phyloP scores from a whole-genome alignment of 37 sponge, comb jelly and placozoan species.

The Spongia lamella region DNA sequence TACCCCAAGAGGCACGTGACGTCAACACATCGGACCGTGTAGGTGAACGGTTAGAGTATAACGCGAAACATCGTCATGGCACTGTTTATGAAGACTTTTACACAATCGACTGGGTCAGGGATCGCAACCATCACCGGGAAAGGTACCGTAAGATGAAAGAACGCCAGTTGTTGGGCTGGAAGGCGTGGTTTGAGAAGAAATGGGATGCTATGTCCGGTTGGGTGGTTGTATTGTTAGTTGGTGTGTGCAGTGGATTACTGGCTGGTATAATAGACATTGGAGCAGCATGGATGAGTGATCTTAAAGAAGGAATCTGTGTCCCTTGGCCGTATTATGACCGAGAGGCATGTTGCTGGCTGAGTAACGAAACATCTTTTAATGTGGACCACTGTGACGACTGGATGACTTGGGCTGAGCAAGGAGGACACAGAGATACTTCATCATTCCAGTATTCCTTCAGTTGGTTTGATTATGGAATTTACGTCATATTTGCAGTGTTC shows the following conservation, averaged over 20 bases:
- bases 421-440: constrained; percentile 5
- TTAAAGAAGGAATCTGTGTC: constrained; percentile 87
- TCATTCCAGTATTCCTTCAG: background rate
- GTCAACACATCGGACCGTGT: too few species aligned
- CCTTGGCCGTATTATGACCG: constrained; percentile 72
- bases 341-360: constrained; percentile 91
- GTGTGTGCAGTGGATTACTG: constrained; percentile 80
- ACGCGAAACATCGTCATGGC: background rate
- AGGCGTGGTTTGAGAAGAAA: constrained; percentile 53
- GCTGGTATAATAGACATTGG: constrained; percentile 84
- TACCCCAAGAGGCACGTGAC: too few species aligned
- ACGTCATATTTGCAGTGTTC: constrained; percentile 59
- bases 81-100: constrained; percentile 92
- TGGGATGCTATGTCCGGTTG: constrained; percentile 93
- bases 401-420: constrained; percentile 73
- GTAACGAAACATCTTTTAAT: constrained; percentile 66
- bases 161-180: constrained; percentile 29
- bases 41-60: constrained; percentile 5
- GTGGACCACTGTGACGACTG: constrained; percentile 69
- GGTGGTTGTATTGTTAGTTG: constrained; percentile 95
- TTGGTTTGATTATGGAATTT: constrained; percentile 78
- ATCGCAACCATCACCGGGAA: constrained; percentile 68
- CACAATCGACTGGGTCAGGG: constrained; percentile 98
- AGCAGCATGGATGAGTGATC: constrained; percentile 74
- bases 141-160: constrained; percentile 77